Evolutionary conservation across 2,797 vertebrate species (phyloP).

Genomic region (Sphaeramia orbicularis): DNA sequence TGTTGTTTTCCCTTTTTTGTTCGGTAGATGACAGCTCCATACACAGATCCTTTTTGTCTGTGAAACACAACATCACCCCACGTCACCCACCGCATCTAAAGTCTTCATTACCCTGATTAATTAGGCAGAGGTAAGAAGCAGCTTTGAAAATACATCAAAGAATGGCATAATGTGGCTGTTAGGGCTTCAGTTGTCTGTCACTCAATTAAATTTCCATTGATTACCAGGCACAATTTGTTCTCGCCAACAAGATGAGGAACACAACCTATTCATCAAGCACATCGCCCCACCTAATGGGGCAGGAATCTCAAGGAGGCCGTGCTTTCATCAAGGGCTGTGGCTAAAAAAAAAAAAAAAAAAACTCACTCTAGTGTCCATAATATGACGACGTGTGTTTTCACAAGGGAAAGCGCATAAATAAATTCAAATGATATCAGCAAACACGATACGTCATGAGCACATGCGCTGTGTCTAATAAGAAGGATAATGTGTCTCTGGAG

Average conservation of each 20-base stretch:
- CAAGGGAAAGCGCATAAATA: neutral
- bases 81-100: slow-evolving; percentile 45
- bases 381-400: neutral
- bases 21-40: slow-evolving; percentile 29
- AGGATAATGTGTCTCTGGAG: too few species aligned
- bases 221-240: slow-evolving; percentile 75
- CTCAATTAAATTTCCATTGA: slow-evolving; percentile 78
- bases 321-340: slow-evolving; percentile 43
- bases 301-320: slow-evolving; percentile 29
- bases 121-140: slow-evolving; percentile 47
- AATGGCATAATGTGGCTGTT: slow-evolving; percentile 21
- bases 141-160: slow-evolving; percentile 82
- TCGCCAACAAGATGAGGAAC: slow-evolving; percentile 45
- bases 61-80: slow-evolving; percentile 28
- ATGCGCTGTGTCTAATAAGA: slow-evolving; percentile 14
- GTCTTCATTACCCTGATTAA: slow-evolving; percentile 73
- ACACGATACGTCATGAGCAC: neutral
- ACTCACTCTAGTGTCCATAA: neutral
- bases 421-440: slow-evolving; percentile 13
- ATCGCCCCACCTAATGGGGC: slow-evolving; percentile 35
- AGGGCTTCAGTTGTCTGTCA: slow-evolving; percentile 50
- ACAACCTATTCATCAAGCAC: slow-evolving; percentile 57
- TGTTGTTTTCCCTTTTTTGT: slow-evolving; percentile 32
- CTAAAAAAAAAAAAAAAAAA: slow-evolving; percentile 5
- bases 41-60: slow-evolving; percentile 21